Evolutionary conservation across 2,113 vertebrate species (phyloP), one percentile per base, ranked within the genome.

Genomic region (Catharus bicknelli): DNA sequence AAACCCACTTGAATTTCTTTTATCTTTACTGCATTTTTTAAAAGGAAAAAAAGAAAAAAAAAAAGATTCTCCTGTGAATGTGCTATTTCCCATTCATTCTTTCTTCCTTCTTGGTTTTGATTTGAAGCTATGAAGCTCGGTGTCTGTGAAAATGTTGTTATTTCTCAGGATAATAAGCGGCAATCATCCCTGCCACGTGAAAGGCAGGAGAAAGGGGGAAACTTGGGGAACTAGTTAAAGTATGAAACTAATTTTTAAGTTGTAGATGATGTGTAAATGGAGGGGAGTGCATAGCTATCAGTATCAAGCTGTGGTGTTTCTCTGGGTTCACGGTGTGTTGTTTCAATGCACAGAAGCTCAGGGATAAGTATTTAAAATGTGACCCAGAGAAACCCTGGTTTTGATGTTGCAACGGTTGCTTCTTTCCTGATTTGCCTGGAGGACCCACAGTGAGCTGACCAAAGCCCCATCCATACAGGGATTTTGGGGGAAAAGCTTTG

Each of bases 341-440:
- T 83, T 91, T 45, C 94, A 96, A 94, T 48, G 78, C 97, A 93
- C 97, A 89, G 97, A 90, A 98, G 97, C 98, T 98, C 98, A 98
- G 98, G 98, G 98, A 98, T 98, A 97, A 97, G 96, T 98, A 98
- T 98, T 97, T 98, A 97, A 98, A 97, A 97, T 83, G 96, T 96
- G 96, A 95, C 96, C 96, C 96, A 88, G 96, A 94, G 96, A 98
- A 97, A 96, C 96, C 88, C 95, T 54, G 2, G 87, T 94, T 92
- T 95, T 90, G 96, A 95, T 85, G 95, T 96, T 94, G 86, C 90
- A 76, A 55, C 61, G 22, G 87, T 82, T 94, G 91, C 88, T 96
- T 87, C 85, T 96, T 96, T 95, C 79, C 51, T 76, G 48, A 67
- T 84, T 94, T 95, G 93, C 62, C 66, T 43, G 75, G 27, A 43